These are phyloP conservation scores for Amblyopsis rosae DNA, from an alignment of 2,113 vertebrate species.

Conservation along the genomic window DNA sequence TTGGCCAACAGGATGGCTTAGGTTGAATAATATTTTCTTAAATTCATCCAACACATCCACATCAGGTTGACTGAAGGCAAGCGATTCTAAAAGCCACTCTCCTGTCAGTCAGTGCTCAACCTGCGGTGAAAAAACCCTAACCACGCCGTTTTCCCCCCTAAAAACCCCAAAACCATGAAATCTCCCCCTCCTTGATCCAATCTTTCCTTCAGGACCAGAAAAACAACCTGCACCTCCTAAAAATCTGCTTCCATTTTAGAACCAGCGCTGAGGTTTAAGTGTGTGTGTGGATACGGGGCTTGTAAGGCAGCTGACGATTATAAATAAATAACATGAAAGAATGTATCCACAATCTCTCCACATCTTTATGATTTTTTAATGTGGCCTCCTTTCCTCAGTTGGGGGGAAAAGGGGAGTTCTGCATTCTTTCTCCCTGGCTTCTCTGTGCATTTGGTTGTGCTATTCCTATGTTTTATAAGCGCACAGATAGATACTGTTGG, in stretches of 20 bases:
- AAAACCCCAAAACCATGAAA: conserved; percentile 59
- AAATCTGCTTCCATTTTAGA: conserved; percentile 78
- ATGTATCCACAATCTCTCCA: conserved; percentile 51
- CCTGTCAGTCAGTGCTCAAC: conserved; percentile 54
- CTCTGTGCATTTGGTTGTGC: conserved; percentile 4
- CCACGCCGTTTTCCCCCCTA: not conserved
- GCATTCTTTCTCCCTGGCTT: not conserved
- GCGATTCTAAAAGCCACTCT: conserved; percentile 32
- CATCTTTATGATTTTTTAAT: conserved; percentile 64
- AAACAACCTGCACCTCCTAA: conserved; percentile 64
- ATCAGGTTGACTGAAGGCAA: conserved; percentile 27
- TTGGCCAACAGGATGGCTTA: conserved; percentile 51
- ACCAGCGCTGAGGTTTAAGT: conserved; percentile 39
- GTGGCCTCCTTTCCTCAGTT: conserved; percentile 27
- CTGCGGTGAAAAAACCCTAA: conserved; percentile 17
- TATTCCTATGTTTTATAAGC: conserved; percentile 44
- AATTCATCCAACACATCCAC: conserved; percentile 40
- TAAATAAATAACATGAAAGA: conserved; percentile 73
- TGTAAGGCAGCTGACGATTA: conserved; percentile 71
- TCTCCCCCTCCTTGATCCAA: conserved; percentile 58
- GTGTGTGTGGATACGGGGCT: conserved; percentile 6
- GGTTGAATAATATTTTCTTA: conserved; percentile 52
- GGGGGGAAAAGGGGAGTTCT: conserved; percentile 5
- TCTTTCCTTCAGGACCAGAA: conserved; percentile 62
- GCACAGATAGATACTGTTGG: conserved; percentile 30